Evolutionary conservation across 2,888 invertebrate species (phyloP).

Genomic region (Bellardia bayeri): DNA sequence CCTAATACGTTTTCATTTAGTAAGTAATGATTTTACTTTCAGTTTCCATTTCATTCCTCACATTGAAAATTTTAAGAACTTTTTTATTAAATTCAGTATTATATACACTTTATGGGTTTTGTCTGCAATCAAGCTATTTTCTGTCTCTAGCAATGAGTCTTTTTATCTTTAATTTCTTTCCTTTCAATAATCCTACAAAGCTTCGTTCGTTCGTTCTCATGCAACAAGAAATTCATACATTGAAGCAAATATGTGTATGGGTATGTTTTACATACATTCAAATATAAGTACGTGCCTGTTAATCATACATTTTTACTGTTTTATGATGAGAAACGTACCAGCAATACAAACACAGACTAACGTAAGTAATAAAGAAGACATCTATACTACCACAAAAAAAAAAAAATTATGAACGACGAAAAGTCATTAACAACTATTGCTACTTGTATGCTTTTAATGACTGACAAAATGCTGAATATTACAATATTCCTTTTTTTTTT

Average conservation of each 20-base stretch:
- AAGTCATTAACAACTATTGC: constrained; percentile 69
- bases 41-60: neutral
- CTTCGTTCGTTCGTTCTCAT: neutral
- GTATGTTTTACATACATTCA: neutral
- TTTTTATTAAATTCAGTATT: constrained; percentile 30
- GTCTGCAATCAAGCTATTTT: constrained; percentile 28
- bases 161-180: constrained; percentile 30
- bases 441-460: constrained; percentile 60
- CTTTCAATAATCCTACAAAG: constrained; percentile 38
- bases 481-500: constrained; percentile 10
- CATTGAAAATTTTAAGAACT: constrained; percentile 17
- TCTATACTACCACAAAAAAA: neutral
- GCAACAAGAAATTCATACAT: constrained; percentile 9
- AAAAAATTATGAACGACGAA: constrained; percentile 12
- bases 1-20: constrained; percentile 13
- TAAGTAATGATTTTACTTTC: neutral
- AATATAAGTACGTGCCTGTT: constrained; percentile 32
- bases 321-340: constrained; percentile 25
- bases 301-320: constrained; percentile 18
- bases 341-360: neutral
- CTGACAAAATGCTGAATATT: constrained; percentile 40
- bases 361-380: neutral
- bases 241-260: neutral
- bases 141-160: constrained; percentile 5
- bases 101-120: constrained; percentile 20